These are phyloP conservation scores for Pachycephala philippinensis DNA, from an alignment of 2,113 vertebrate genomes.

Conservation along the genomic window DNA sequence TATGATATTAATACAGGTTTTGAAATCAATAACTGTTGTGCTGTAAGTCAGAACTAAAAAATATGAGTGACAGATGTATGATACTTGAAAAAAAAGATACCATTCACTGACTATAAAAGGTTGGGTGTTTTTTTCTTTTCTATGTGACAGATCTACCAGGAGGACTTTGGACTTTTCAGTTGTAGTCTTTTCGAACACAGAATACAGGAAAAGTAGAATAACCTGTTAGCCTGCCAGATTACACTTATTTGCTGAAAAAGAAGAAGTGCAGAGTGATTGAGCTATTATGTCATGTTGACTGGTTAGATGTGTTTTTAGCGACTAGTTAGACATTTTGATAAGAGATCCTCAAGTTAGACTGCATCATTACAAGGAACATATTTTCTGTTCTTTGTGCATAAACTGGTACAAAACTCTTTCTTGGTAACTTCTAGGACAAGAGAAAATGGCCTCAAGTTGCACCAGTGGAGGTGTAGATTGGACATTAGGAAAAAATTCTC, in stretches of 20 bases:
- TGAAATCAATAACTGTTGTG: not conserved
- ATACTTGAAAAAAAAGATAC: not conserved
- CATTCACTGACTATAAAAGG: not conserved
- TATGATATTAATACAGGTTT: not conserved
- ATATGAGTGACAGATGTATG: not conserved
- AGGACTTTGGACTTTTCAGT: not conserved
- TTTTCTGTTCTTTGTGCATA: not conserved
- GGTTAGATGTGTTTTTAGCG: not conserved
- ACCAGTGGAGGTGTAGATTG: not conserved
- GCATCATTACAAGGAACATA: rapidly evolving
- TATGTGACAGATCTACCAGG: not conserved
- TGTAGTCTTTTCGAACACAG: not conserved
- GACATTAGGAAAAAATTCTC: not conserved
- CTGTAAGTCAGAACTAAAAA: not conserved
- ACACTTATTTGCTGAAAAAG: not conserved
- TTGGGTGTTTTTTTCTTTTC: not conserved
- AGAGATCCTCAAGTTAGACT: not conserved
- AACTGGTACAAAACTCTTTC: not conserved
- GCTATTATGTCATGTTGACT: not conserved
- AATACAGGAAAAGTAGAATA: not conserved
- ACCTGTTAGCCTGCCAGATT: not conserved
- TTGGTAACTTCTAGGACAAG: not conserved
- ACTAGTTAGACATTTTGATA: not conserved
- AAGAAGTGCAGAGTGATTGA: not conserved
- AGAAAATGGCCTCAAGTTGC: not conserved